phyloP scores from a whole-genome alignment of 2,888 invertebrate genomes.

The Xanthorhoe spadicearia region DNA sequence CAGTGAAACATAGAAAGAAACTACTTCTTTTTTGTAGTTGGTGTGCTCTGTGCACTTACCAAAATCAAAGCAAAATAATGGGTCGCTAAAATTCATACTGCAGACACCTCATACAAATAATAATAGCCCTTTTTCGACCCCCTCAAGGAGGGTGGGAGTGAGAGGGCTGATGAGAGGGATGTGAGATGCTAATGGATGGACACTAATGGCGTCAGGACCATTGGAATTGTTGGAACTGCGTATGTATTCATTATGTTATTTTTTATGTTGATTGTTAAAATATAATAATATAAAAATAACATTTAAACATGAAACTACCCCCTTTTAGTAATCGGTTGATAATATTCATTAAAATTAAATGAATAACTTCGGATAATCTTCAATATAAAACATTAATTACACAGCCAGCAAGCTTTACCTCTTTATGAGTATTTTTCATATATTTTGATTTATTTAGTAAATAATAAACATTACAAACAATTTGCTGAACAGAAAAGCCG shows the following conservation, averaged over 20 bases:
- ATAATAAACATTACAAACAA: neutral
- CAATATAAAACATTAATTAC: no score
- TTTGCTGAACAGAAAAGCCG: slow-evolving; percentile 18
- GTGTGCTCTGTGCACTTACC: slow-evolving; percentile 12
- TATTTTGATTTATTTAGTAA: neutral
- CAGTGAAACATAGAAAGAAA: no score
- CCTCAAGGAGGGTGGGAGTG: slow-evolving; percentile 60
- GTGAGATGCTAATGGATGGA: slow-evolving; percentile 61
- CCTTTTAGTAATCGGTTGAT: no score
- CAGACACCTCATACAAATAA: slow-evolving; percentile 44
- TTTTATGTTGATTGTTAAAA: no score
- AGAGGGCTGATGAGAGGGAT: slow-evolving; percentile 51
- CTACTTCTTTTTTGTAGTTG: no score
- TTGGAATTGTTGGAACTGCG: slow-evolving; percentile 47
- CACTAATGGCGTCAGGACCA: slow-evolving; percentile 66
- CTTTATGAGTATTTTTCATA: neutral
- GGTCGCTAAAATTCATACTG: slow-evolving; percentile 40
- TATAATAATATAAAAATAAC: no score
- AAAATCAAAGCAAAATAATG: slow-evolving; percentile 28
- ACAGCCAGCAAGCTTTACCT: no score
- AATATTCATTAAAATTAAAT: no score
- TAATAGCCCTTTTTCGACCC: slow-evolving; percentile 56
- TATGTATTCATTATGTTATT: neutral
- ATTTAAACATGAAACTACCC: no score
- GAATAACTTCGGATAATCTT: no score